phyloP scores from a whole-genome alignment of 1,140 invertebrate genomes.

The Hylyphantes graminicola region DNA sequence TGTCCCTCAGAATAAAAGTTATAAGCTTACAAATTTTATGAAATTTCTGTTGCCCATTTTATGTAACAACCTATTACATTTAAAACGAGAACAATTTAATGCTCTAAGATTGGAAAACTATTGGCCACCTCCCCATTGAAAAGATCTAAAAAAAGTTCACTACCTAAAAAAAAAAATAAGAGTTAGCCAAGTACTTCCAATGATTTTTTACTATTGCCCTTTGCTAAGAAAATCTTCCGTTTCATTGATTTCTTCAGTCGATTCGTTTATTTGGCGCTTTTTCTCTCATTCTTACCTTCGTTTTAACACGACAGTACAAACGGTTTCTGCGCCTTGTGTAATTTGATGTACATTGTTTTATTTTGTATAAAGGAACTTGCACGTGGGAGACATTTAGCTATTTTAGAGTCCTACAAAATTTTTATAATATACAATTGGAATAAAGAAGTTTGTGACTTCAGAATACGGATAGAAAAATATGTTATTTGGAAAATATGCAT shows the following conservation, averaged over 20 bases:
- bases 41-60: too few relatives aligned
- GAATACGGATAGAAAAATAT: too few relatives aligned
- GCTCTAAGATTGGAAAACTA: neutral
- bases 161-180: neutral
- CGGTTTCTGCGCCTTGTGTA: neutral
- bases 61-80: neutral
- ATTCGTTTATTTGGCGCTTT: slow-evolving; percentile 4
- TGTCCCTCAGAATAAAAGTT: too few relatives aligned
- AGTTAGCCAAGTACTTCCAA: neutral
- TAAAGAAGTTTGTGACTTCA: too few relatives aligned
- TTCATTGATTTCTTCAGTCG: slow-evolving; percentile 25
- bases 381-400: too few relatives aligned
- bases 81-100: neutral
- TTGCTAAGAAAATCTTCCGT: neutral
- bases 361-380: neutral
- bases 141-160: neutral
- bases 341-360: slow-evolving; percentile 1
- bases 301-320: slow-evolving; percentile 19
- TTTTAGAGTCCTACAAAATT: too few relatives aligned
- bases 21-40: too few relatives aligned
- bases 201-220: neutral
- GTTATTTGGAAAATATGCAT: too few relatives aligned
- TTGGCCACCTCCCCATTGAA: neutral
- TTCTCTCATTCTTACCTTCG: neutral
- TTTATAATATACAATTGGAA: too few relatives aligned